phyloP scores from a whole-genome alignment of 2,113 vertebrate species.

The Isurus oxyrinchus region DNA sequence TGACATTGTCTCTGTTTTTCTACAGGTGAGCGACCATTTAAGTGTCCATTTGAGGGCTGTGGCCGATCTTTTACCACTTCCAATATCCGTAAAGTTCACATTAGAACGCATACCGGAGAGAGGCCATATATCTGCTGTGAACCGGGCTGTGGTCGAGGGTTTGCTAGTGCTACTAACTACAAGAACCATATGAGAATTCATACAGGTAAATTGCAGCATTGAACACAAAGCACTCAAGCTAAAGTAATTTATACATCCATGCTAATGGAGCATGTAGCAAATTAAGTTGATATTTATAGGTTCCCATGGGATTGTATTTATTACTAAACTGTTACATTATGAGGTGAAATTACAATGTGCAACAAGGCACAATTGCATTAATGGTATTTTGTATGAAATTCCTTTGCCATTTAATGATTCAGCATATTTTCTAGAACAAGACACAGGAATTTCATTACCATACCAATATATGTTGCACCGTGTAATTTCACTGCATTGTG shows the following conservation, averaged over 20 bases:
- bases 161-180: conserved; percentile 76
- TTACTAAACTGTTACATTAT: background rate
- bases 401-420: background rate
- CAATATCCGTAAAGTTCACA: conserved; percentile 73
- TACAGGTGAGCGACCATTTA: conserved; percentile 70
- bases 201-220: conserved; percentile 56
- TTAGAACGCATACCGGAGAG: conserved; percentile 72
- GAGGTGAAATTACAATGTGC: background rate
- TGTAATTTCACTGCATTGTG: background rate
- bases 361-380: background rate
- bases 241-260: background rate
- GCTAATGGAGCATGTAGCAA: background rate
- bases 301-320: background rate
- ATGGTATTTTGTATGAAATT: background rate
- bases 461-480: background rate
- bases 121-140: conserved; percentile 66
- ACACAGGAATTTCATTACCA: background rate
- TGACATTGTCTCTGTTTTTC: rapidly evolving
- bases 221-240: background rate
- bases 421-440: background rate
- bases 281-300: background rate
- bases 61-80: conserved; percentile 74
- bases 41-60: conserved; percentile 70
- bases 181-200: conserved; percentile 80
- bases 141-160: conserved; percentile 66